Evolutionary conservation across 2,888 invertebrate genomes (phyloP).

Genomic region (Arctia plantaginis): DNA sequence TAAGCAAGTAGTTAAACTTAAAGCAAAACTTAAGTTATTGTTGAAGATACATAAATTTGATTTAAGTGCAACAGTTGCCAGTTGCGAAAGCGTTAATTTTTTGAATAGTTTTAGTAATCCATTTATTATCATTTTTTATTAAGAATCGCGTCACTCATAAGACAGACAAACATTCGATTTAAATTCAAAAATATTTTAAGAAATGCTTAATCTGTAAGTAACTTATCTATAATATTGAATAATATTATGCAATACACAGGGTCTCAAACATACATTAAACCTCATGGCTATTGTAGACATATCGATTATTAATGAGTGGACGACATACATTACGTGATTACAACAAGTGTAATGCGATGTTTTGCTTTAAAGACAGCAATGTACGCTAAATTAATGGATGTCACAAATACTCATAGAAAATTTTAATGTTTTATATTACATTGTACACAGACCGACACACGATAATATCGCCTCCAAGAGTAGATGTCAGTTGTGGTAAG

Average conservation of each 20-base stretch:
- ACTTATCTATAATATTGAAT: constrained; percentile 21
- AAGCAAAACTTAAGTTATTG: neutral
- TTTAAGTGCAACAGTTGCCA: neutral
- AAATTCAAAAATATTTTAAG: neutral
- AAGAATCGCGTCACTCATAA: neutral
- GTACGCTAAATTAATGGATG: constrained; percentile 21
- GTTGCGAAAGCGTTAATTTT: neutral
- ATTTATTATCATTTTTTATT: too few species aligned
- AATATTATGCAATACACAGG: constrained; percentile 36
- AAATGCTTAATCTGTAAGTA: neutral
- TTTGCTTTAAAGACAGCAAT: constrained; percentile 25
- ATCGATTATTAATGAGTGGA: neutral
- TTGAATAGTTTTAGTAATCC: neutral
- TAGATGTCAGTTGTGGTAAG: constrained; percentile 21
- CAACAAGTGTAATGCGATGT: constrained; percentile 18
- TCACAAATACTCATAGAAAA: constrained; percentile 18
- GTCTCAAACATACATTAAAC: constrained; percentile 23
- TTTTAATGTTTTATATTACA: constrained; percentile 31
- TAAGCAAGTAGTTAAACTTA: neutral
- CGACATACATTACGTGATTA: constrained; percentile 2
- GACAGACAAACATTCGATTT: neutral
- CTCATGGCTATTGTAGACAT: neutral
- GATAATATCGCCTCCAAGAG: constrained; percentile 35
- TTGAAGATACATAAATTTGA: neutral
- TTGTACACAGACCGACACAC: constrained; percentile 26